These are phyloP conservation scores for Lepidochitona cinerea DNA, from an alignment of 2,888 invertebrate species.

Conservation along the genomic window DNA sequence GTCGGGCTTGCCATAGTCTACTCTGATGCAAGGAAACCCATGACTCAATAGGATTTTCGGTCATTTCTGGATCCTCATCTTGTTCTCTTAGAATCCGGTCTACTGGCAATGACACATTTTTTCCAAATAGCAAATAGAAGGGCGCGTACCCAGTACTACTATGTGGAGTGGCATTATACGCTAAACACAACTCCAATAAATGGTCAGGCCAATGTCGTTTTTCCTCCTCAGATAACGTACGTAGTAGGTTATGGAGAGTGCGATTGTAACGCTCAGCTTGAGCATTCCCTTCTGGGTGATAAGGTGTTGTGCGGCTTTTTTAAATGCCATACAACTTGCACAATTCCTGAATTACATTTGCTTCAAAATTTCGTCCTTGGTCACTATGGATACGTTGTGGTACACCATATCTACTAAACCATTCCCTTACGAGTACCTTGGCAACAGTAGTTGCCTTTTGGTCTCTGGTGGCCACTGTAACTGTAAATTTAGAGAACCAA, in stretches of 20 bases:
- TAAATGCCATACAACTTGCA: neutral
- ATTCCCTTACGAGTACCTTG: neutral
- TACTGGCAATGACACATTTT: too few relatives aligned
- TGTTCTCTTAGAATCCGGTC: too few relatives aligned
- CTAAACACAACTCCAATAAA: neutral
- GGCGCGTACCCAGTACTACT: neutral
- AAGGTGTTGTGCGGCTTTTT: neutral
- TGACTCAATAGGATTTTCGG: too few relatives aligned
- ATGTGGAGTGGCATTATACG: slow-evolving; percentile 5
- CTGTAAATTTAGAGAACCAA: neutral
- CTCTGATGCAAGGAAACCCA: too few relatives aligned
- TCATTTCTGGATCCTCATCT: too few relatives aligned
- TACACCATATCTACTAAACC: neutral
- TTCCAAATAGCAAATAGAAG: neutral
- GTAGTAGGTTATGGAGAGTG: neutral
- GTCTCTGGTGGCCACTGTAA: neutral
- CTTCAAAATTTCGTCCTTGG: neutral
- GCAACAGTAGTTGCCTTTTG: neutral
- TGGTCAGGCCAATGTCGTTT: neutral
- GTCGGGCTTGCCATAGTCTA: too few relatives aligned
- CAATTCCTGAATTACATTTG: neutral
- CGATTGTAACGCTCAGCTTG: neutral
- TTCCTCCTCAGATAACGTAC: neutral
- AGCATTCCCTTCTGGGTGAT: neutral
- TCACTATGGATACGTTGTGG: neutral